Evolutionary conservation across 2,888 invertebrate species (phyloP).

Genomic region (Linhomoeus sp.): DNA sequence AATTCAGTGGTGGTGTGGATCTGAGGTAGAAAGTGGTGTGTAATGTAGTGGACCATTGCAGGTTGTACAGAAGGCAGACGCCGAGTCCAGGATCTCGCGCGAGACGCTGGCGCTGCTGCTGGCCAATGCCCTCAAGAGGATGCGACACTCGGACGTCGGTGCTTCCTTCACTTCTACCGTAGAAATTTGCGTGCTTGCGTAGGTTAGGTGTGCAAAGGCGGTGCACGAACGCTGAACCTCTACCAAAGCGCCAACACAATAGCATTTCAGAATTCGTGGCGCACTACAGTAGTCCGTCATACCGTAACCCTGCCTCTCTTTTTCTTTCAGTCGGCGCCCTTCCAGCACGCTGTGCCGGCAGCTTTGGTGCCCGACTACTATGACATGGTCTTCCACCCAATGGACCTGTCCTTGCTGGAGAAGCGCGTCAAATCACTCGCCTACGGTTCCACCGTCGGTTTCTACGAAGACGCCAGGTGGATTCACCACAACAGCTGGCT

Average conservation of each 20-base stretch:
- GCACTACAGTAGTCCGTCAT: not conserved
- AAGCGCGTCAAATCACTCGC: slow-evolving; percentile 16
- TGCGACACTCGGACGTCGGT: slow-evolving; percentile 62
- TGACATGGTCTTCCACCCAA: slow-evolving; percentile 64
- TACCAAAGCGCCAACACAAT: not conserved
- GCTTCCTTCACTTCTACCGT: slow-evolving; percentile 5
- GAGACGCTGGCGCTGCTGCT: slow-evolving; percentile 57
- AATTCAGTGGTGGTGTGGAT: not conserved
- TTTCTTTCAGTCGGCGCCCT: slow-evolving; percentile 48
- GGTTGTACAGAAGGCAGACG: too few relatives aligned
- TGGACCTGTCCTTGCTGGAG: slow-evolving; percentile 56
- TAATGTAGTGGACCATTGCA: too few relatives aligned
- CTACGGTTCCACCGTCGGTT: slow-evolving; percentile 59
- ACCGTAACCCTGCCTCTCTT: not conserved
- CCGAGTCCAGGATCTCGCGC: slow-evolving; percentile 38
- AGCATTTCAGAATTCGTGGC: not conserved
- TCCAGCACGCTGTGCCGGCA: slow-evolving; percentile 52
- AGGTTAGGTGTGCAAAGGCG: not conserved
- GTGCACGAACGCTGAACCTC: not conserved
- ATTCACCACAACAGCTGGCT: slow-evolving; percentile 76
- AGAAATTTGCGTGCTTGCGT: slow-evolving; percentile 9
- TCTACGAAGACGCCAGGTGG: slow-evolving; percentile 75
- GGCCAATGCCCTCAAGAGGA: slow-evolving; percentile 53
- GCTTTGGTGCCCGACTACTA: slow-evolving; percentile 51
- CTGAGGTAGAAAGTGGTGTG: not conserved